A percentile compares a stretch with the other conserved stretches of the same genome.
phyloP scores from a whole-genome alignment of 2,797 vertebrate species.

The Chloroceryle inda region DNA sequence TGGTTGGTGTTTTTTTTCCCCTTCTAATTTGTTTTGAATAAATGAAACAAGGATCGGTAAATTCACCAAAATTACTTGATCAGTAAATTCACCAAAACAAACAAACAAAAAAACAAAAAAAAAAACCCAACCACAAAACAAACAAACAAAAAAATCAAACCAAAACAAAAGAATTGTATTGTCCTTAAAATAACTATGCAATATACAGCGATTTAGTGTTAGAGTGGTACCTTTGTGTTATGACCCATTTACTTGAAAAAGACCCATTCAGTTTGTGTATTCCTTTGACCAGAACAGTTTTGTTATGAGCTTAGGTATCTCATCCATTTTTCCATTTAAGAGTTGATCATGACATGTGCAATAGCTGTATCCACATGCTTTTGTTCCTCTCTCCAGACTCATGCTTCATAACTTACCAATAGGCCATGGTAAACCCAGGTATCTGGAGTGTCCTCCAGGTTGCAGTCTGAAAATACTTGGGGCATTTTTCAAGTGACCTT shows the following conservation, averaged over 20 bases:
- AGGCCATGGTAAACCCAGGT: neutral
- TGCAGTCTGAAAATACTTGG: neutral
- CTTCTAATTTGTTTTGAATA: neutral
- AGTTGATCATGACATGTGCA: constrained; percentile 35
- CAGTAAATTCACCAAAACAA: neutral
- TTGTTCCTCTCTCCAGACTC: constrained; percentile 36
- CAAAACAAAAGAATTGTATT: neutral
- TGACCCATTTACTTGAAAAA: neutral
- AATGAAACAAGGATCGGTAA: neutral
- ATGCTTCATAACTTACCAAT: constrained; percentile 45
- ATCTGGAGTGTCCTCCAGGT: constrained; percentile 38
- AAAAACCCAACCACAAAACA: too few relatives aligned
- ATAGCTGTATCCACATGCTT: neutral
- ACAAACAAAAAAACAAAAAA: too few relatives aligned
- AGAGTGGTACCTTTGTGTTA: neutral
- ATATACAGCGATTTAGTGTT: neutral
- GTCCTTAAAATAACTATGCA: neutral
- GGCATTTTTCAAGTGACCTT: constrained; percentile 31
- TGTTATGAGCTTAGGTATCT: constrained; percentile 30
- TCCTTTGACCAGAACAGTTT: neutral
- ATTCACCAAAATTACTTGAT: neutral
- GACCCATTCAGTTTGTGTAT: neutral
- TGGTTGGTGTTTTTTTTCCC: neutral
- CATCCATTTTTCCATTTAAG: constrained; percentile 50
- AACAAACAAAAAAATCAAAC: neutral